These are phyloP conservation scores for Panthera uncia DNA, from an alignment of 2,113 vertebrate genomes.

Conservation along the genomic window DNA sequence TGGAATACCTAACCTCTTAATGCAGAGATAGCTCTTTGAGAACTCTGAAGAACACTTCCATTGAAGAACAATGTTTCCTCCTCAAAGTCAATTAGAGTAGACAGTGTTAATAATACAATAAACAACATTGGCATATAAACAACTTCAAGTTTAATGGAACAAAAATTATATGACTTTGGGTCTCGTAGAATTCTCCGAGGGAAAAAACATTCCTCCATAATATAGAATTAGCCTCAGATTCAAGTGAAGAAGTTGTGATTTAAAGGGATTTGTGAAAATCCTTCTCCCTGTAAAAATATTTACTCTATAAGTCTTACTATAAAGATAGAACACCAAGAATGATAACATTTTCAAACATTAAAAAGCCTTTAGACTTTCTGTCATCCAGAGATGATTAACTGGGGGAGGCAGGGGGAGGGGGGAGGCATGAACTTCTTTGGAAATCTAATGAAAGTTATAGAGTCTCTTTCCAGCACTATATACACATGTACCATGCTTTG, in stretches of 20 bases:
- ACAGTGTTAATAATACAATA: background rate
- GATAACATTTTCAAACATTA: constrained; percentile 29
- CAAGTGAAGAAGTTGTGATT: background rate
- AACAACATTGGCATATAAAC: background rate
- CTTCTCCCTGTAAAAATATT: constrained; percentile 24
- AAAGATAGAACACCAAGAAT: constrained; percentile 44
- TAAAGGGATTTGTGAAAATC: constrained; percentile 43
- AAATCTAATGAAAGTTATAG: background rate
- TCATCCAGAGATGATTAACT: background rate
- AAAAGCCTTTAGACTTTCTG: constrained; percentile 28
- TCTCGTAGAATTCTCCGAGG: constrained; percentile 52
- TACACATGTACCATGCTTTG: background rate
- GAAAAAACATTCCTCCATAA: background rate
- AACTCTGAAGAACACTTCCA: background rate
- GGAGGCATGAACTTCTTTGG: background rate
- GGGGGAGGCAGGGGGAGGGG: background rate
- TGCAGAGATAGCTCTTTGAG: background rate
- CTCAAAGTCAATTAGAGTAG: constrained; percentile 34
- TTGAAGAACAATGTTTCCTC: constrained; percentile 45
- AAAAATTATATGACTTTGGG: constrained; percentile 19
- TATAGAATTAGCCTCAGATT: constrained; percentile 26
- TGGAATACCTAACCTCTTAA: background rate
- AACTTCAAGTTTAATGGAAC: constrained; percentile 45
- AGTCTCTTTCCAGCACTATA: background rate
- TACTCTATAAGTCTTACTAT: background rate